phyloP scores from a whole-genome alignment of 2,113 vertebrate genomes.

The Vanacampus margaritifer region DNA sequence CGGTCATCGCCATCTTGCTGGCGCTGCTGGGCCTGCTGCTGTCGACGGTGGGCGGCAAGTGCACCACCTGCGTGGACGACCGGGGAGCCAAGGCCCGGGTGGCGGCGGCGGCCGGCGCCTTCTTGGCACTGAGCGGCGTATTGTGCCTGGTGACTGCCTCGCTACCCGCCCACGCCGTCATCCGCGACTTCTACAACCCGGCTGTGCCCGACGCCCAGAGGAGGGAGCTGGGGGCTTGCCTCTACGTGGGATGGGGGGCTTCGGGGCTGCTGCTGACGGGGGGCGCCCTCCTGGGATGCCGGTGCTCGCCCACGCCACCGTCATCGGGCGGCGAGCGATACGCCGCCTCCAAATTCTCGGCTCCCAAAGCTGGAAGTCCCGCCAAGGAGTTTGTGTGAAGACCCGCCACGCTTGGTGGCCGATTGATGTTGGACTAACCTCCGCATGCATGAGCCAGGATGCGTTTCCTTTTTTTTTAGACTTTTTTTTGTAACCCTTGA shows the following conservation, averaged over 20 bases:
- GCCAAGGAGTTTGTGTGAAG: too few relatives aligned
- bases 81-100: slow-evolving; percentile 70
- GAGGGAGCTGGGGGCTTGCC: slow-evolving; percentile 81
- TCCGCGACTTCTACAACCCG: slow-evolving; percentile 86
- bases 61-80: slow-evolving; percentile 78
- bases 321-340: too few relatives aligned
- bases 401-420: too few relatives aligned
- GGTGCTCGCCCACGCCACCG: slow-evolving; percentile 29
- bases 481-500: too few relatives aligned
- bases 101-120: slow-evolving; percentile 71
- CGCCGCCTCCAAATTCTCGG: too few relatives aligned
- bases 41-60: slow-evolving; percentile 74
- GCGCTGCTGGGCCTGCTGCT: slow-evolving; percentile 68
- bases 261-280: slow-evolving; percentile 79
- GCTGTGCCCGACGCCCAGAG: slow-evolving; percentile 72
- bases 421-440: too few relatives aligned
- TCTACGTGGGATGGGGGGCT: slow-evolving; percentile 84
- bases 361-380: too few relatives aligned
- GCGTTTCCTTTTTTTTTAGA: too few relatives aligned
- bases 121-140: slow-evolving; percentile 67
- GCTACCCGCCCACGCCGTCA: slow-evolving; percentile 79
- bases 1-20: slow-evolving; percentile 69
- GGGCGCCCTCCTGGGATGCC: slow-evolving; percentile 77
- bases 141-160: slow-evolving; percentile 80
- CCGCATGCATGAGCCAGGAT: too few relatives aligned